Conservation (phyloP, 2,113 vertebrate genomes). For the Sceloporus tristichus region DNA sequence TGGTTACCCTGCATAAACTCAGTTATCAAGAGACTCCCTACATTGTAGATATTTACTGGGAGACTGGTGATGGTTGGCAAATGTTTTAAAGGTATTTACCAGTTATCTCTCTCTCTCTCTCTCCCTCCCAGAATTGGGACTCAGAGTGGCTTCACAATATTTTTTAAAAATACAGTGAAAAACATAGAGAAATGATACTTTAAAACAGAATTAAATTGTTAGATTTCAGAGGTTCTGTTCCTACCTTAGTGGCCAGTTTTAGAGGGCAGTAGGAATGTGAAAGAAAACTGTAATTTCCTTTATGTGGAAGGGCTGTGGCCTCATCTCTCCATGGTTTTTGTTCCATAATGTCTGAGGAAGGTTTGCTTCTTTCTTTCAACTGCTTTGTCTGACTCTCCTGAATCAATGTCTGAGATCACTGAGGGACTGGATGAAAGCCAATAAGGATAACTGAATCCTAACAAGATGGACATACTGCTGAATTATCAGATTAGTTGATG, state of each 20-base stretch:
- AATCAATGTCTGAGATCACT: background rate
- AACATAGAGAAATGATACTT: no score
- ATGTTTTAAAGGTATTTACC: background rate
- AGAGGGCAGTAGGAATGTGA: background rate
- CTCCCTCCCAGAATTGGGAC: no score
- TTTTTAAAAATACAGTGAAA: no score
- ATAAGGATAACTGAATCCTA: background rate
- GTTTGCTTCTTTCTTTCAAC: background rate
- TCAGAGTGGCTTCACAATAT: no score
- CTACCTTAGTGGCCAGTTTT: background rate
- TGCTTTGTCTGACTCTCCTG: background rate
- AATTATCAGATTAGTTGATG: background rate
- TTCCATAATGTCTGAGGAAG: background rate
- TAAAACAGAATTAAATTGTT: no score
- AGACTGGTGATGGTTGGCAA: no score
- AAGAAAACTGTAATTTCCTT: background rate
- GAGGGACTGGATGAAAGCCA: background rate
- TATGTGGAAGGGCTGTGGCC: background rate
- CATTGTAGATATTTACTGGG: no score
- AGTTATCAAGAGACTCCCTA: no score
- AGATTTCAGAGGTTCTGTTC: background rate
- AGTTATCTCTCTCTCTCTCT: background rate
- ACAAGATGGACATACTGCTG: background rate
- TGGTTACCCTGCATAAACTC: no score
- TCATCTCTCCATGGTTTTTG: no score